Evolutionary conservation across 92 coral and sea anemone species (phyloP), one percentile per base, ranked within the genome.

Genomic region (Plumapathes pennacea): DNA sequence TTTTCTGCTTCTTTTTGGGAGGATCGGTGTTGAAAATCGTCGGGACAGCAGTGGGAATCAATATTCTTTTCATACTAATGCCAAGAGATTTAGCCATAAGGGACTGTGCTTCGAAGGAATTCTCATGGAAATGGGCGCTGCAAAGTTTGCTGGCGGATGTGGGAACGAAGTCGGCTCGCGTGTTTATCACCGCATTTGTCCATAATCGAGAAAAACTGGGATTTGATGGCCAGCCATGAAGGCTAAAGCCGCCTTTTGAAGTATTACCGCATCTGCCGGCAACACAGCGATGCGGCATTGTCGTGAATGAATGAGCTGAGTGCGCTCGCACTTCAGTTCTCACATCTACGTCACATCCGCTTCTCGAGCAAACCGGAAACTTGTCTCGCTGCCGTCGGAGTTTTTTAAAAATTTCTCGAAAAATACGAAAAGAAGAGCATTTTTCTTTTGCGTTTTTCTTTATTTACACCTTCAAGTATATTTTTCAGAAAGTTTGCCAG

Each of bases 261-360:
- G 46, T 41, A 23, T 1, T 47, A 9, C 32, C 25, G 29, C 54
- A 47, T 10, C 54, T 34, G 29, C 31, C 54, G 14, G 54, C 54
- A 25, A 47, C 54, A 47, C 54, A 47, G 54, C 54, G 54, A 22
- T 47, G 32, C 29, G 54, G 54, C 54, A 47, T 47, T 15, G n/a
- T 23, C 2, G 4, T 25, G n/a, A 25, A 11, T 9, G 3, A 45
- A 45, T 28, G 2, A 9, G 12, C 3, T 46, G 23, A 23, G 27
- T n/a, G 14, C 25, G 54, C 1, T 25, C 11, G 29, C 25, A 23
- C 11, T 23, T 3, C 25, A 46, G 52, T 46, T 46, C 52, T 46
- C 52, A 46, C 27, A 20, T 46, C 53, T 22, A 19, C 27, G 24
- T 46, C n/a, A 0, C 6, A 28, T 5, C 11, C 54, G 2, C n/a